These are phyloP conservation scores for Pardosa pseudoannulata DNA, from an alignment of 2,888 invertebrate species.

Conservation along the genomic window DNA sequence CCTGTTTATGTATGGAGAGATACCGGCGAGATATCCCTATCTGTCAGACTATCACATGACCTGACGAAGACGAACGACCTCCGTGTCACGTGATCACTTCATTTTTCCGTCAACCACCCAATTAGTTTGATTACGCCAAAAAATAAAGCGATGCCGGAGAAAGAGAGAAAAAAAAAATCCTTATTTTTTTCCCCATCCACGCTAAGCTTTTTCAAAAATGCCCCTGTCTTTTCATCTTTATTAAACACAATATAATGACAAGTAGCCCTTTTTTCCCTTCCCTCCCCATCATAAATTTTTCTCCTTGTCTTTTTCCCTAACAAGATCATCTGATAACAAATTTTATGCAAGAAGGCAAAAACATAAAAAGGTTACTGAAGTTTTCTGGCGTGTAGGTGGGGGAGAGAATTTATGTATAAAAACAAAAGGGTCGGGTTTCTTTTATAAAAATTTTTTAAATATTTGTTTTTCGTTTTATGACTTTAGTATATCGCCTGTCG, in stretches of 20 bases:
- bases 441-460: constrained; percentile 29
- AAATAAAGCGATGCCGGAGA: constrained; percentile 47
- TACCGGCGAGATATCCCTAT: constrained; percentile 49
- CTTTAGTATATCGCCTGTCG: constrained; percentile 64
- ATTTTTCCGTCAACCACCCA: constrained; percentile 69
- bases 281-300: constrained; percentile 4
- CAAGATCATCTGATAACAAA: constrained; percentile 71
- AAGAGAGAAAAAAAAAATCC: constrained; percentile 22
- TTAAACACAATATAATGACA: constrained; percentile 72
- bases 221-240: constrained; percentile 69
- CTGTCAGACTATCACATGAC: constrained; percentile 68
- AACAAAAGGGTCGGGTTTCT: constrained; percentile 57
- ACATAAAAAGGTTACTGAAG: constrained; percentile 38
- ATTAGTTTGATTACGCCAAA: constrained; percentile 70
- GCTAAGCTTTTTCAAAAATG: constrained; percentile 55
- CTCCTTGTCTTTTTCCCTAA: constrained; percentile 61
- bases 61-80: constrained; percentile 72
- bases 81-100: constrained; percentile 69
- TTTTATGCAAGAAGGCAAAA: constrained; percentile 56
- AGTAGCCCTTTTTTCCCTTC: constrained; percentile 42
- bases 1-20: constrained; percentile 13
- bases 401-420: constrained; percentile 37
- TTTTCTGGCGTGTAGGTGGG: constrained; percentile 11
- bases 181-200: not conserved
- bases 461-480: constrained; percentile 57